Percentiles rank a stretch among this genome's conserved stretches.
Conservation (phyloP, 2,113 vertebrate genomes). For the Malurus cyaneus region DNA sequence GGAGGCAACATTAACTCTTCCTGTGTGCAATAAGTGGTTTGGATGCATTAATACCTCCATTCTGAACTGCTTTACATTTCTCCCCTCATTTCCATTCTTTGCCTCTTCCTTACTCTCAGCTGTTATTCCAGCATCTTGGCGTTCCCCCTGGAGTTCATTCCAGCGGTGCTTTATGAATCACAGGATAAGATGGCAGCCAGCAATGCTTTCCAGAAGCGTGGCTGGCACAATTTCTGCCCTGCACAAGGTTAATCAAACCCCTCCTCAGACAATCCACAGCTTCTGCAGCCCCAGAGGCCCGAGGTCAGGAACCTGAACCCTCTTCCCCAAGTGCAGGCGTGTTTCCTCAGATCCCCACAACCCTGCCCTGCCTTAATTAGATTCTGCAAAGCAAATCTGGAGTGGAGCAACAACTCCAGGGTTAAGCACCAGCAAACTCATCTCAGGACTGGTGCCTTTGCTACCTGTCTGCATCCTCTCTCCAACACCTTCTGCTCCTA, state of each 20-base stretch:
- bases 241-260: constrained; percentile 12
- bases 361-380: constrained; percentile 18
- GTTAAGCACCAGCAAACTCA: constrained; percentile 57
- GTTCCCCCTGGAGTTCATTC: constrained; percentile 58
- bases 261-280: neutral
- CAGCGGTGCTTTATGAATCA: constrained; percentile 52
- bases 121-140: constrained; percentile 59
- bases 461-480: constrained; percentile 3
- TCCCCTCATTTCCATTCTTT: constrained; percentile 33
- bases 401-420: neutral
- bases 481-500: neutral
- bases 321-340: neutral
- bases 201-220: neutral
- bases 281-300: constrained; percentile 1
- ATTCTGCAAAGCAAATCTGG: constrained; percentile 32
- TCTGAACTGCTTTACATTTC: neutral
- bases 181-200: constrained; percentile 47
- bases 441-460: neutral
- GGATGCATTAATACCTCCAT: neutral
- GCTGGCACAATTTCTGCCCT: constrained; percentile 10
- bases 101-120: constrained; percentile 26
- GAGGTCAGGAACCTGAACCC: constrained; percentile 9
- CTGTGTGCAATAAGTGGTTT: neutral
- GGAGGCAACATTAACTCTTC: neutral
- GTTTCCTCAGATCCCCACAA: constrained; percentile 10